Percentiles rank a stretch among this genome's conserved stretches.
Conservation (phyloP, 2,888 invertebrate genomes). For the Allophyes oxyacanthae region DNA sequence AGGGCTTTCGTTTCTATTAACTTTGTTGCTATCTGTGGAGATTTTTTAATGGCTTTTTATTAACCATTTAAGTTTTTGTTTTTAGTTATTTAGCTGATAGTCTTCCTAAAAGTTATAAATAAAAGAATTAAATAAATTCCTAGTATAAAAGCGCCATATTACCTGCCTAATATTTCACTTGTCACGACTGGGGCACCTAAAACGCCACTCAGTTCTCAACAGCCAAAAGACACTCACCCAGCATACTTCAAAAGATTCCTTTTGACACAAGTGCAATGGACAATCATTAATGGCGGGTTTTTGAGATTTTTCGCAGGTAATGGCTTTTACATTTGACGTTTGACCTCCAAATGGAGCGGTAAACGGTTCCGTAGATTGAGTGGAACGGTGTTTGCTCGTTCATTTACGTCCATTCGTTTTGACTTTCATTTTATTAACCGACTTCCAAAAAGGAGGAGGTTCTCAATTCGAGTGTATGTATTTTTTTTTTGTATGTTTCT, state of each 20-base stretch:
- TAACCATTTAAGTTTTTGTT: no score
- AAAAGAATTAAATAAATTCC: not conserved
- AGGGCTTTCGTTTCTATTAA: no score
- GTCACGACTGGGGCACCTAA: constrained; percentile 59
- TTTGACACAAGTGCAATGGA: constrained; percentile 66
- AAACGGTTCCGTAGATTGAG: constrained; percentile 43
- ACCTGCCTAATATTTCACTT: constrained; percentile 55
- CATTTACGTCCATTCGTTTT: constrained; percentile 26
- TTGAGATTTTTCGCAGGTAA: constrained; percentile 54
- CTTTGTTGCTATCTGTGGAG: no score
- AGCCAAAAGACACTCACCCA: constrained; percentile 65
- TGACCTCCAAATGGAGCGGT: constrained; percentile 47
- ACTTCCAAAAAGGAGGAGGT: no score
- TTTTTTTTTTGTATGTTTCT: no score
- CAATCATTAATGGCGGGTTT: constrained; percentile 60
- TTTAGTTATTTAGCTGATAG: no score
- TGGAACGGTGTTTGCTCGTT: constrained; percentile 31
- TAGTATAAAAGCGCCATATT: constrained; percentile 59
- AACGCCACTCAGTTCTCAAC: constrained; percentile 65
- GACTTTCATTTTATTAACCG: constrained; percentile 29
- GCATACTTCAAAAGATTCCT: constrained; percentile 65
- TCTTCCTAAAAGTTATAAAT: no score
- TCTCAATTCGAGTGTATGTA: no score
- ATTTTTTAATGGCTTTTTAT: no score
- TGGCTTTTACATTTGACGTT: constrained; percentile 58